Evolutionary conservation across 2,888 invertebrate species (phyloP).

Genomic region (Exephanes ischioxanthus): DNA sequence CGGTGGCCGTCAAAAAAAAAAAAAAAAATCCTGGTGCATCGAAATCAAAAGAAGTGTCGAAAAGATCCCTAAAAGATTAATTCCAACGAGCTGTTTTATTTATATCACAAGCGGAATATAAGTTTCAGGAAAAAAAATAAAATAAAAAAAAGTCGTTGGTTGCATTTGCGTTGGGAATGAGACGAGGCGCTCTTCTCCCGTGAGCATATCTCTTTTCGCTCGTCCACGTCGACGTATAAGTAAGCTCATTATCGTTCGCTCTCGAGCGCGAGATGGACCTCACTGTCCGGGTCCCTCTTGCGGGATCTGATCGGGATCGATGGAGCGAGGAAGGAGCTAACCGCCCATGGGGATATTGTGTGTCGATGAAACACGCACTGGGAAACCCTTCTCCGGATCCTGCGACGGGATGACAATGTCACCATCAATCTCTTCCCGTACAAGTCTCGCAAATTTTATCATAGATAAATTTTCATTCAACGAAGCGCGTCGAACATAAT

Average conservation of each 20-base stretch:
- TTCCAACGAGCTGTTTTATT: background rate
- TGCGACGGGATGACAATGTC: conserved; percentile 47
- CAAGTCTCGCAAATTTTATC: conserved; percentile 3
- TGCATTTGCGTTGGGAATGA: conserved; percentile 6
- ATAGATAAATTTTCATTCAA: background rate
- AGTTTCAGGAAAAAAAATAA: background rate
- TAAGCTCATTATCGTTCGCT: conserved; percentile 76
- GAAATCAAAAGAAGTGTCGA: background rate
- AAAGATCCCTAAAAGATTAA: background rate
- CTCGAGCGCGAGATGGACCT: conserved; percentile 64
- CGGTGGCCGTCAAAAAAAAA: too few relatives aligned
- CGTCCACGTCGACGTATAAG: conserved; percentile 67
- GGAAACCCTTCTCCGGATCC: conserved; percentile 52
- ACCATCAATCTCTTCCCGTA: conserved; percentile 11
- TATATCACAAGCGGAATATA: background rate
- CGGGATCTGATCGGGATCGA: conserved; percentile 79
- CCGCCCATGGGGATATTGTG: conserved; percentile 82
- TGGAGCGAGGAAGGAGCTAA: conserved; percentile 82
- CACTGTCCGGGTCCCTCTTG: conserved; percentile 66
- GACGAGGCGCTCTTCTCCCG: conserved; percentile 30
- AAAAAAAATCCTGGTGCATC: too few relatives aligned
- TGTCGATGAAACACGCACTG: conserved; percentile 73
- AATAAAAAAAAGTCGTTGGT: background rate
- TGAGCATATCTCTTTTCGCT: conserved; percentile 29
- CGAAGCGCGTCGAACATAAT: background rate